These are phyloP conservation scores for Gobio occitaniae DNA, from an alignment of 2,797 vertebrate genomes.

Conservation along the genomic window DNA sequence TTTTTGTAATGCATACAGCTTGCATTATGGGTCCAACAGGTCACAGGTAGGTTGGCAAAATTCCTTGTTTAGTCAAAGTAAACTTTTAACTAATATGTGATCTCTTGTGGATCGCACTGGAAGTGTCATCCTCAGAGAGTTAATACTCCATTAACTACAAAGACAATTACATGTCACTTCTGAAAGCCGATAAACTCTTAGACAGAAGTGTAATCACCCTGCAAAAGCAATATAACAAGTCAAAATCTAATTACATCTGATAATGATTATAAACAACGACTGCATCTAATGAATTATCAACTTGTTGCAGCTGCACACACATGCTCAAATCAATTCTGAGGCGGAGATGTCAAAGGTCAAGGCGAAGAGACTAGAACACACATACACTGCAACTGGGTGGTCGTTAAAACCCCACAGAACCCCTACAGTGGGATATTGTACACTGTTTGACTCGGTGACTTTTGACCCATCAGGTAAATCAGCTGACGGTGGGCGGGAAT, in stretches of 20 bases:
- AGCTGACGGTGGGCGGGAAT: constrained; percentile 30
- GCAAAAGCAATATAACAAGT: not conserved
- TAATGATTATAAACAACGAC: constrained; percentile 1
- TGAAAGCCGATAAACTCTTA: not conserved
- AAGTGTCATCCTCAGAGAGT: not conserved
- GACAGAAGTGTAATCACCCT: not conserved
- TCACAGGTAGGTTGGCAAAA: not conserved
- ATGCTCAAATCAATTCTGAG: constrained; percentile 16
- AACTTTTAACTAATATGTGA: constrained; percentile 3
- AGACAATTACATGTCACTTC: constrained; percentile 22
- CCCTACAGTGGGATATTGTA: constrained; percentile 39
- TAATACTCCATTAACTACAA: constrained; percentile 35
- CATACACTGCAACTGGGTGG: constrained; percentile 41
- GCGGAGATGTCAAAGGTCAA: constrained; percentile 20
- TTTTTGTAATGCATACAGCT: not conserved
- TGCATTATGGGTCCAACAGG: not conserved
- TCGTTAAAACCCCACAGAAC: constrained; percentile 30
- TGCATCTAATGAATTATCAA: not conserved
- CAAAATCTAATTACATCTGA: not conserved
- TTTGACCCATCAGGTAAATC: constrained; percentile 49
- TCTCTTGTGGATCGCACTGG: not conserved
- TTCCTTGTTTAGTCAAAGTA: not conserved
- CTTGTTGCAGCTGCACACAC: constrained; percentile 28
- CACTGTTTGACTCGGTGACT: constrained; percentile 45
- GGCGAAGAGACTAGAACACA: constrained; percentile 20